Percentiles rank a stretch among this genome's conserved stretches.
phyloP scores from a whole-genome alignment of 2,797 vertebrate species.

The Huso huso region DNA sequence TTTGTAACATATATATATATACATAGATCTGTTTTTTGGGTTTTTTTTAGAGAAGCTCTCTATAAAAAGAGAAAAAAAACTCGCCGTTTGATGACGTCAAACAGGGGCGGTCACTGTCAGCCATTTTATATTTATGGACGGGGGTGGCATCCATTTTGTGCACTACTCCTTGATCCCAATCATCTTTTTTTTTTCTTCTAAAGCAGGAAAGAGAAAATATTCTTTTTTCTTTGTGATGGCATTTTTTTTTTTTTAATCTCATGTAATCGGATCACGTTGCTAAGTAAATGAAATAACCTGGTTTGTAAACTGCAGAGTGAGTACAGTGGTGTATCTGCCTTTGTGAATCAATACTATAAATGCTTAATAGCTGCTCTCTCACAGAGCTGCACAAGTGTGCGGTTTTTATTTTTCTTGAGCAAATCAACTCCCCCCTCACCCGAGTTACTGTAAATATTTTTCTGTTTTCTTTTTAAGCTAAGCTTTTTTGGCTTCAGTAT shows the following conservation, averaged over 20 bases:
- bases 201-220: too few species aligned
- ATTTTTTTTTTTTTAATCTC: too few species aligned
- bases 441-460: constrained; percentile 15
- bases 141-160: constrained; percentile 29
- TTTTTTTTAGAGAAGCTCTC: not conserved
- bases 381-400: too few species aligned
- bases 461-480: constrained; percentile 24
- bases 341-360: too few species aligned
- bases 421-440: constrained; percentile 4
- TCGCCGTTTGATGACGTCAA: constrained; percentile 19
- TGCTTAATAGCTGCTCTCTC: too few species aligned
- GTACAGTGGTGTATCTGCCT: too few species aligned
- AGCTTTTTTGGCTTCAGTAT: constrained; percentile 26
- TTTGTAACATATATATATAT: too few species aligned
- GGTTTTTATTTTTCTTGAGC: not conserved
- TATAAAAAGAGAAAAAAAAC: not conserved
- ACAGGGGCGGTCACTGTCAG: constrained; percentile 11
- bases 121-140: constrained; percentile 27
- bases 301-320: too few species aligned
- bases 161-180: constrained; percentile 1
- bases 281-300: too few species aligned
- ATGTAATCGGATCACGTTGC: too few species aligned
- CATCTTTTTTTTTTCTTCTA: not conserved
- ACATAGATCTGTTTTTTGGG: not conserved
- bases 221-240: too few species aligned